Base-by-base conservation (phyloP, 2,888 invertebrate genomes). In the Fabriciana adippe region DNA sequence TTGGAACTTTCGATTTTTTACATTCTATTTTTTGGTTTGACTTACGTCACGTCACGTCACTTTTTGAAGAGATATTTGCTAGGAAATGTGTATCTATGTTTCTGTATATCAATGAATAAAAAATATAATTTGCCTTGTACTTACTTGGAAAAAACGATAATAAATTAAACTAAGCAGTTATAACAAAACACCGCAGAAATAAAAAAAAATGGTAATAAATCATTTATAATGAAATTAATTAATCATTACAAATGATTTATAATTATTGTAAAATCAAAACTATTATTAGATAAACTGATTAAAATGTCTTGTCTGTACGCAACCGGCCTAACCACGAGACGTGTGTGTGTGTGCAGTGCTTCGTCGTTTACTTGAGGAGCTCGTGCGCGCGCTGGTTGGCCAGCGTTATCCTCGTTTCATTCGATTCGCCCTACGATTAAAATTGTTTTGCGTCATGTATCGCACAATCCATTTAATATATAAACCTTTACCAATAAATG, bases 381-480 rank as follows among this genome's bases (percentile, higher is more conserved):
- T 98, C 98, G 94, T 97, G 97, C 87, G 99, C 98, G 85, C 98
- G 96, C 93, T 98, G 97, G 94, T 99, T 99, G 87, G 99, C 99
- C 90, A 97, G 96, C 90, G 96, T 96, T 96, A 99, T 98, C 94
- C 98, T 96, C 85, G 96, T 96, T 94, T 98, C 97, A 93, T 99
- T 99, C 80, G 98, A 97, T 93, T 96, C 96, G 80, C 96, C 97
- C 79, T 79, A 78, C 71, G 78, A 74, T 76, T 77, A 72, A 79
- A 75, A 81, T 87, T 81, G 84, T 86, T 84, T 85, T 74, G 77
- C 69, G 81, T 81, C 80, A 83, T 82, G 73, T 75, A 86, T 83
- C 84, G 82, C 77, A 72, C 72, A 61, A 67, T 69, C 54, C 66
- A 62, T 71, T 72, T 65, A 69, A 73, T 68, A 62, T 64, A 45